Evolutionary conservation across 2,797 vertebrate genomes (phyloP).

Genomic region (Falco cherrug): DNA sequence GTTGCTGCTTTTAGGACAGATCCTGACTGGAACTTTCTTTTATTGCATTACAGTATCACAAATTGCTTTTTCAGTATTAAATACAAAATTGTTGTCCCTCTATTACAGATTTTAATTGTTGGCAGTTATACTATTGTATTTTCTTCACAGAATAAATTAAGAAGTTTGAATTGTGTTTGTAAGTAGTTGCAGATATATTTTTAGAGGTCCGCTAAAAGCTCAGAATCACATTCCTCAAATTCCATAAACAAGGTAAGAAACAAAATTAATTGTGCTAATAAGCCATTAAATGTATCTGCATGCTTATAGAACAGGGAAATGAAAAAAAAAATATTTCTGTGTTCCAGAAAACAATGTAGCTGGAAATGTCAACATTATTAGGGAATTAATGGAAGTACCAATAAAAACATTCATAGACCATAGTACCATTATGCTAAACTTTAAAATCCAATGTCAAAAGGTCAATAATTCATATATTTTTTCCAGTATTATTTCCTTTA

Average conservation of each 20-base stretch:
- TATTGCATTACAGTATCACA: neutral
- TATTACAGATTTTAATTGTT: neutral
- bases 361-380: neutral
- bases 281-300: neutral
- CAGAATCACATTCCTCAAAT: neutral
- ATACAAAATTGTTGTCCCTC: neutral
- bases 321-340: neutral
- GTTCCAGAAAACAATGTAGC: neutral
- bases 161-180: neutral
- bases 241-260: neutral
- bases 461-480: conserved; percentile 33
- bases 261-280: neutral
- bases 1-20: neutral
- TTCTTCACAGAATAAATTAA: neutral
- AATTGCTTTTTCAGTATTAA: neutral
- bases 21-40: neutral
- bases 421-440: neutral
- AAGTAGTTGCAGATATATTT: neutral
- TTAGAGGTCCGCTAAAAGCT: neutral
- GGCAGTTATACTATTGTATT: neutral
- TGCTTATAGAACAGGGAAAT: neutral
- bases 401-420: conserved; percentile 23
- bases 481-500: conserved; percentile 13
- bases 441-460: conserved; percentile 37
- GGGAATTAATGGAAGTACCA: conserved; percentile 6